Evolutionary conservation across 2,113 vertebrate species (phyloP).

Genomic region (Barnardius zonarius): DNA sequence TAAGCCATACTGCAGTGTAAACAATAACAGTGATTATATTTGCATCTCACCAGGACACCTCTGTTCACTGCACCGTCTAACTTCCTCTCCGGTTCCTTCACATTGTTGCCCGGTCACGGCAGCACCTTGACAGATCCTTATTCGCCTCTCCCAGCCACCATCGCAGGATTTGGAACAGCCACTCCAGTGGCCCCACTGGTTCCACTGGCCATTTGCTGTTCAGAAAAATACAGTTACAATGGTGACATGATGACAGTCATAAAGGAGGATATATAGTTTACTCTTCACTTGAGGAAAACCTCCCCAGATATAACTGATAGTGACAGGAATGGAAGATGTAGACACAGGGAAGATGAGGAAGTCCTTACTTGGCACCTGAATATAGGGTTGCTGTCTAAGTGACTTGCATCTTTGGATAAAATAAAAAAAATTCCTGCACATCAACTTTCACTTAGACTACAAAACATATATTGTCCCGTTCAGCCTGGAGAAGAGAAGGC

Average conservation of each 20-base stretch:
- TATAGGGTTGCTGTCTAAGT: not conserved
- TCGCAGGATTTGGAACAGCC: conserved; percentile 97
- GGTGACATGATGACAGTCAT: not conserved
- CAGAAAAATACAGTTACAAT: not conserved
- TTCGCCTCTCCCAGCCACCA: conserved; percentile 91
- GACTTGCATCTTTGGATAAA: not conserved
- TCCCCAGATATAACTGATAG: not conserved
- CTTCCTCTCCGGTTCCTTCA: conserved; percentile 90
- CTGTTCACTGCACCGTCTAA: conserved; percentile 92
- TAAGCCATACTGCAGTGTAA: not conserved
- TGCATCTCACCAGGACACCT: conserved; percentile 90
- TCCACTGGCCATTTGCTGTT: conserved; percentile 98
- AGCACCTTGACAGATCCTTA: conserved; percentile 89
- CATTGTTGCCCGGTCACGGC: conserved; percentile 89
- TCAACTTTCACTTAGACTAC: not conserved
- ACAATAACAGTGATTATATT: not conserved
- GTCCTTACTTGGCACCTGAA: not conserved
- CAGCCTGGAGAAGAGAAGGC: no score
- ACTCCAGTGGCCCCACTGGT: conserved; percentile 97
- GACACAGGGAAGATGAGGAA: not conserved
- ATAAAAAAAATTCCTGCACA: not conserved
- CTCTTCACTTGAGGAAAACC: not conserved
- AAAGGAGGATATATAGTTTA: not conserved
- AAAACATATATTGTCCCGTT: not conserved
- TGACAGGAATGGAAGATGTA: not conserved